A percentile compares a stretch with the other conserved stretches of the same genome.
Conservation (phyloP, 2,113 vertebrate species). For the Alexandromys fortis region DNA sequence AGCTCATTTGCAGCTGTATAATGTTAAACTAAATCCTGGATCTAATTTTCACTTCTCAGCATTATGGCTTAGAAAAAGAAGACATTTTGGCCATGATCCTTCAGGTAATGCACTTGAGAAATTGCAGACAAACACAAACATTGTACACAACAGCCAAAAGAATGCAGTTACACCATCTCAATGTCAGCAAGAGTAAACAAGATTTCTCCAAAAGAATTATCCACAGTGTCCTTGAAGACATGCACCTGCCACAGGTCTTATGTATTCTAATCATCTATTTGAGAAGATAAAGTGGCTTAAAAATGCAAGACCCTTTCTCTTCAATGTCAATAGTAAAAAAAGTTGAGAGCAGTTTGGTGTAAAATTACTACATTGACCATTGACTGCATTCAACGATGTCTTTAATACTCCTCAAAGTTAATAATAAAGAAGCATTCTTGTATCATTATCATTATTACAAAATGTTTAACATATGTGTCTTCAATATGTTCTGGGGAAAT, state of each 20-base stretch:
- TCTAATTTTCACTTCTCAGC: background rate
- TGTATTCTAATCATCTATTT: background rate
- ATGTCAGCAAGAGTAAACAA: background rate
- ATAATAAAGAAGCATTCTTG: background rate
- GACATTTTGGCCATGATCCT: background rate
- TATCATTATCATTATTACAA: background rate
- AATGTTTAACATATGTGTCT: background rate
- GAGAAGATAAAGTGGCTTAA: background rate
- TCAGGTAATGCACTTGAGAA: background rate
- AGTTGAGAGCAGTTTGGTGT: background rate
- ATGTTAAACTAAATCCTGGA: background rate
- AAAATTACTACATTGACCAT: background rate
- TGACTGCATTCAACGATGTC: background rate
- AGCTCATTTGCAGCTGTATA: background rate
- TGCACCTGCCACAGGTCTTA: background rate
- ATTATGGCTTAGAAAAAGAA: background rate
- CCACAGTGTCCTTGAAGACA: background rate
- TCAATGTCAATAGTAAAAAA: background rate
- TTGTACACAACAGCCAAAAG: background rate
- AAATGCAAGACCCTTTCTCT: background rate
- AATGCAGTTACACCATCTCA: background rate
- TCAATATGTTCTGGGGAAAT: background rate
- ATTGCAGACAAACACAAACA: background rate
- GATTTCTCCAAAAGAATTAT: background rate
- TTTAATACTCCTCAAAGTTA: background rate